Conservation (phyloP, 37 sponge, comb jelly and placozoan genomes). For the Haliclona indistincta region DNA sequence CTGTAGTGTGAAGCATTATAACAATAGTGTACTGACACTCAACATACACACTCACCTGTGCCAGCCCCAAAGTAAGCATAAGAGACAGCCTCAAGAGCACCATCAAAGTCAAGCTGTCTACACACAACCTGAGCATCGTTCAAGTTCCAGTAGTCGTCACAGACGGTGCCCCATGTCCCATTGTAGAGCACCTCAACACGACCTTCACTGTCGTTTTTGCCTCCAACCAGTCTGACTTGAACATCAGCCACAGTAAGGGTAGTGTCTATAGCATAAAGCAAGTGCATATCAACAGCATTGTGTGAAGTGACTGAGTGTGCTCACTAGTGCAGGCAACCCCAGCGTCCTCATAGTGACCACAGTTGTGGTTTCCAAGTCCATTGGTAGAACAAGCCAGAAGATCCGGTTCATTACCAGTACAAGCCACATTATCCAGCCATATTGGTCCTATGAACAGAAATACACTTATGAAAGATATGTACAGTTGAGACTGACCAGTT, state of each 20-base stretch:
- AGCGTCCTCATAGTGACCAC: no score
- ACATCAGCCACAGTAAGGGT: background rate
- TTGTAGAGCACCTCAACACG: conserved; percentile 43
- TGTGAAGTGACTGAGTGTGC: background rate
- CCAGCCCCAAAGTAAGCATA: conserved; percentile 12
- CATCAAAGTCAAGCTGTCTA: conserved; percentile 56
- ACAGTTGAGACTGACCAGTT: conserved; percentile 42
- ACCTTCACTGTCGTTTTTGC: conserved; percentile 18
- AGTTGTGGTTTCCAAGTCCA: conserved; percentile 50
- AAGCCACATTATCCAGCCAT: conserved; percentile 48
- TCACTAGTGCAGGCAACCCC: no score
- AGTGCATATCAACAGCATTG: background rate
- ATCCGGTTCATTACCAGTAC: conserved; percentile 42
- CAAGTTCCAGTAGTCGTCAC: conserved; percentile 57
- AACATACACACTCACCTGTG: no score
- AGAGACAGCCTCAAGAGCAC: conserved; percentile 24
- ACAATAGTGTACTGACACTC: background rate
- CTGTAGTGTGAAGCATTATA: no score
- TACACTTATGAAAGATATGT: background rate
- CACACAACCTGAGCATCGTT: conserved; percentile 48
- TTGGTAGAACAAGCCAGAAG: conserved; percentile 21
- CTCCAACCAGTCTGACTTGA: conserved; percentile 41
- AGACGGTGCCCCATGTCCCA: conserved; percentile 56
- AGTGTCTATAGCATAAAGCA: background rate
- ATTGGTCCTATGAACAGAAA: conserved; percentile 23